A percentile compares a stretch with the other conserved stretches of the same genome.
phyloP scores from a whole-genome alignment of 2,888 invertebrate genomes.

The Meteorus colon region DNA sequence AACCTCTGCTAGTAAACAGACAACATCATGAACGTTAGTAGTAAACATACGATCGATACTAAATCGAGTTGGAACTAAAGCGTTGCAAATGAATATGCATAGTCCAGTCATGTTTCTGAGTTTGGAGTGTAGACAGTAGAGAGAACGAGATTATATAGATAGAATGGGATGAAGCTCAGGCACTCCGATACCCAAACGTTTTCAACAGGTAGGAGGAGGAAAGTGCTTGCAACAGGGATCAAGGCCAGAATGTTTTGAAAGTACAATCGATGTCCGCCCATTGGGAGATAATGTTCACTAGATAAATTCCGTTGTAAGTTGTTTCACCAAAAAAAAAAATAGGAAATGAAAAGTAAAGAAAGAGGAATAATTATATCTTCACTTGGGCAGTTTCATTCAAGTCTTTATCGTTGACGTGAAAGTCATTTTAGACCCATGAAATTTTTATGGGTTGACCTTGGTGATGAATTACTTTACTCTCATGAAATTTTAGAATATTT shows the following conservation, averaged over 20 bases:
- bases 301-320: neutral
- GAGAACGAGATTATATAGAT: neutral
- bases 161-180: neutral
- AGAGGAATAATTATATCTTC: neutral
- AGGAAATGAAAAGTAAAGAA: neutral
- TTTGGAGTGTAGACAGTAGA: neutral
- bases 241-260: conserved; percentile 23
- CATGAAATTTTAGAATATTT: no score
- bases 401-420: no score
- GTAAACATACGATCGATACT: neutral
- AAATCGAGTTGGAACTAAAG: neutral
- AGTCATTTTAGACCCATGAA: no score
- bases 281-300: neutral
- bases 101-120: neutral
- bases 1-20: neutral
- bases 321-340: neutral
- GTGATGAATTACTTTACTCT: no score
- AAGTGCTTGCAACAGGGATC: conserved; percentile 4
- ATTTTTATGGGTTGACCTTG: no score
- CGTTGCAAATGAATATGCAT: conserved; percentile 2
- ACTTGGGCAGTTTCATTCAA: neutral
- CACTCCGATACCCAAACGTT: neutral
- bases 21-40: neutral
- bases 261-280: neutral
- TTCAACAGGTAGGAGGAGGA: conserved; percentile 23